Evolutionary conservation across 2,113 vertebrate genomes (phyloP).

Genomic region (Odontesthes bonariensis): DNA sequence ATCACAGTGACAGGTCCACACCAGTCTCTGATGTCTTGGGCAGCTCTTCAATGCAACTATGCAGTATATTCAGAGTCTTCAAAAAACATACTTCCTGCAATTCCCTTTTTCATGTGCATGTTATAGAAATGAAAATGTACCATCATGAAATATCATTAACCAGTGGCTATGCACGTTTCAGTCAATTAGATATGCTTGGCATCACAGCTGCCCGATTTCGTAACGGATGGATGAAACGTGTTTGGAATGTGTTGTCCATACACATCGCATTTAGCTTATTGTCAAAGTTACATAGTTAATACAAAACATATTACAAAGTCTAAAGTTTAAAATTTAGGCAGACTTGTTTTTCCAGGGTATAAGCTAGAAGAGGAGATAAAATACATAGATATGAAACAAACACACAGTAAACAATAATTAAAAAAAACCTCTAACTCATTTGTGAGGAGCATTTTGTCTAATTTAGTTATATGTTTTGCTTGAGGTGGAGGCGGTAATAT

Average conservation of each 20-base stretch:
- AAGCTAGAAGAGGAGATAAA: background rate
- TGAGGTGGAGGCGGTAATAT: background rate
- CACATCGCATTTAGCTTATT: background rate
- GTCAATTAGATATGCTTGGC: background rate
- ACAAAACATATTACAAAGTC: no score
- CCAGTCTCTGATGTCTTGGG: constrained; percentile 20
- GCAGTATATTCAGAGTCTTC: background rate
- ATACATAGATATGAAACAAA: background rate
- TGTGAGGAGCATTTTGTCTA: background rate
- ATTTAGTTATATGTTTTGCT: background rate
- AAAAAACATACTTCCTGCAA: constrained; percentile 1
- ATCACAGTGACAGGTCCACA: constrained; percentile 10
- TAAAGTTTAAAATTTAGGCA: no score
- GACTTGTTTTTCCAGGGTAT: no score
- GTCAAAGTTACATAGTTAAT: background rate
- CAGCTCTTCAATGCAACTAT: constrained; percentile 4
- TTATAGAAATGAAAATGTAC: background rate
- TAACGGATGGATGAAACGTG: background rate
- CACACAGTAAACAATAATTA: background rate
- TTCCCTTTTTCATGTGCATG: background rate
- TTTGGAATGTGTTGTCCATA: constrained; percentile 1
- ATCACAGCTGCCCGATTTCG: constrained; percentile 6
- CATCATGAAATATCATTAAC: background rate
- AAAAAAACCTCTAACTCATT: no score
- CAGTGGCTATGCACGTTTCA: background rate